Evolutionary conservation across 2,113 vertebrate species (phyloP).

Genomic region (Ochotona princeps): DNA sequence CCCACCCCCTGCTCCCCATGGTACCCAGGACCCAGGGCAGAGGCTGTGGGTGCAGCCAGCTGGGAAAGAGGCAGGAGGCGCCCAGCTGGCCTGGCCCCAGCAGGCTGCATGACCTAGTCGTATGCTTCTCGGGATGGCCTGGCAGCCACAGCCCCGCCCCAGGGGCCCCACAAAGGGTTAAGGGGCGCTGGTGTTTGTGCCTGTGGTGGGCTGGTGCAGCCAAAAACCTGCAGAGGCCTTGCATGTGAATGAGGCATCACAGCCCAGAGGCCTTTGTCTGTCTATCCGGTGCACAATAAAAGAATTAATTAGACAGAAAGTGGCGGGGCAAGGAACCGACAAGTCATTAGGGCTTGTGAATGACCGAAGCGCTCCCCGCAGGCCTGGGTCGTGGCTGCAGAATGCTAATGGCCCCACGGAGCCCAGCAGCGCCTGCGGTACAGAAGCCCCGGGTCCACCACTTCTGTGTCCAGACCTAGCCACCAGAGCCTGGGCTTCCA

Average conservation of each 20-base stretch:
- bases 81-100: not conserved
- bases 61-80: too few species aligned
- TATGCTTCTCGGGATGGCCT: not conserved
- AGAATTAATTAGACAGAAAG: conserved; percentile 99
- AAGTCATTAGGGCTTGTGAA: conserved; percentile 96
- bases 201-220: conserved; percentile 86
- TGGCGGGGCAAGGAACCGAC: conserved; percentile 96
- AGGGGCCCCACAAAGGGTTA: conserved; percentile 70
- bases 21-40: too few species aligned
- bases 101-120: not conserved
- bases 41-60: too few species aligned
- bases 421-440: too few species aligned
- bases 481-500: conserved; percentile 74
- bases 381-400: conserved; percentile 86
- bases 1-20: too few species aligned
- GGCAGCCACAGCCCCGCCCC: not conserved
- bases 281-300: conserved; percentile 97
- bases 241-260: conserved; percentile 99
- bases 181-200: conserved; percentile 45
- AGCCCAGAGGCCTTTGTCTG: conserved; percentile 93
- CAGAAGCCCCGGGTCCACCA: conserved; percentile 34
- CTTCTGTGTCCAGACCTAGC: conserved; percentile 46
- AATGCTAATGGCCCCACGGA: conserved; percentile 84
- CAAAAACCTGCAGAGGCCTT: conserved; percentile 91
- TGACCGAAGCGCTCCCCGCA: conserved; percentile 91